Evolutionary conservation across 2,888 invertebrate species (phyloP), one percentile per base, ranked within the genome.

Genomic region (Matsumyia berberina): DNA sequence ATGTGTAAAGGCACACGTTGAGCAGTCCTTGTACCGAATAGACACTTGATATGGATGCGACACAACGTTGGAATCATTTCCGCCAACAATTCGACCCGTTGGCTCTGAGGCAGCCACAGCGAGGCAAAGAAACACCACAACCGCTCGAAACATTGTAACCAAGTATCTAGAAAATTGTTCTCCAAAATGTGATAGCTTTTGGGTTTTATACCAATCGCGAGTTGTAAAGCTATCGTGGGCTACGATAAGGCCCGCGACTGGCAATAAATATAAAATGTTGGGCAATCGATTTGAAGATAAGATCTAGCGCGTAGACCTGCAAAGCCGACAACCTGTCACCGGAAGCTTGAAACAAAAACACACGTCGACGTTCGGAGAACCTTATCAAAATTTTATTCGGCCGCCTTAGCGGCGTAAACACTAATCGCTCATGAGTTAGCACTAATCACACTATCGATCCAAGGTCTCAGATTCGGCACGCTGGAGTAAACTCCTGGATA

Each of bases 31-130:
- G 31, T 87, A 88, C 64, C 91, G 90, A 8, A 93, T 79, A 0
- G 93, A 92, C 1, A 92, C 91, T 89, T 93, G 93, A 81, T 91
- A 92, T 6, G 93, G 93, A 86, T 90, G 90, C 0, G 87, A 87
- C 12, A 88, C 87, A 67, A 93, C 92, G n/a, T 89, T 87, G 8
- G 90, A 90, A 12, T 87, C 83, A 12, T 87, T 87, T 8, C 93
- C 93, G 29, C 92, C 92, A 1, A 93, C 92, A 73, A 93, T 93
- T 67, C 90, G 89, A 0, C 89, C 91, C 5, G 87, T 87, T 0
- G 80, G 78, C 7, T 67, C 5, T 83, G 86, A 11, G 0, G 29
- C 51, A 11, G 15, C 33, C 2, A 53, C 4, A 17, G 49, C 31
- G 1, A 58, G 44, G 29, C 42, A 42, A 19, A 49, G 4, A 2